Base-by-base conservation (phyloP, 2,797 vertebrate species). In the Lagodon rhomboides region DNA sequence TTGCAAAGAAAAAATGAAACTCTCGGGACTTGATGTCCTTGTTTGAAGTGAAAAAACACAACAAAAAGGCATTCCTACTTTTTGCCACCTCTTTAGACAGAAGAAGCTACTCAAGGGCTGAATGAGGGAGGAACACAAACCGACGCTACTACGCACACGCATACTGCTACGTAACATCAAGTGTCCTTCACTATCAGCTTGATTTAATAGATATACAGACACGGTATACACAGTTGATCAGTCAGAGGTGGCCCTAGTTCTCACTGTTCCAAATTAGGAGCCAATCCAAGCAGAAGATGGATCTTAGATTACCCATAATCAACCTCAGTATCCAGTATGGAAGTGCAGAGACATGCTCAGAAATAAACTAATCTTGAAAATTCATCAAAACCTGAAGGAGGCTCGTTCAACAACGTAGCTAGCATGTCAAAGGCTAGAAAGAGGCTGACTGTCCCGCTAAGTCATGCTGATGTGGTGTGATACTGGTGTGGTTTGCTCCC, bases 201-300 rank as follows among this genome's bases (percentile, higher is more conserved):
- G 0, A 56, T 68, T 46, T 72, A 41, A 67, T 73, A 63, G 34
- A 72, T 23, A 68, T 16, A 54, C 22, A 73, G 22, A 23, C n/a
- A 44, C 0, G 17, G 60, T 46, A 67, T 59, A 78, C 77, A 76
- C 64, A 61, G 65, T 84, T 77, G 79, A 77, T 84, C 74, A 87
- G 77, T 89, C 78, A 83, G 50, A 65, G 23, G 17, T 58, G 1
- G 1, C 6, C 68, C 22, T 82, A 51, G 13, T 23, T 66, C 50
- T 46, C 53, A 50, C 62, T 34, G 5, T 64, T 64, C 58, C 30
- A 60, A 43, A 75, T 62, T 47, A 51, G 53, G 78, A 75, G 82
- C 18, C 64, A 79, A 64, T 68, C 43, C 58, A 78, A 64, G 54
- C 58, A 30, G 25, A 85, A 77, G 79, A 66, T n/a, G 25, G 64